These are phyloP conservation scores for Acrossocheilus fasciatus DNA, from an alignment of 2,797 vertebrate genomes.

Conservation along the genomic window DNA sequence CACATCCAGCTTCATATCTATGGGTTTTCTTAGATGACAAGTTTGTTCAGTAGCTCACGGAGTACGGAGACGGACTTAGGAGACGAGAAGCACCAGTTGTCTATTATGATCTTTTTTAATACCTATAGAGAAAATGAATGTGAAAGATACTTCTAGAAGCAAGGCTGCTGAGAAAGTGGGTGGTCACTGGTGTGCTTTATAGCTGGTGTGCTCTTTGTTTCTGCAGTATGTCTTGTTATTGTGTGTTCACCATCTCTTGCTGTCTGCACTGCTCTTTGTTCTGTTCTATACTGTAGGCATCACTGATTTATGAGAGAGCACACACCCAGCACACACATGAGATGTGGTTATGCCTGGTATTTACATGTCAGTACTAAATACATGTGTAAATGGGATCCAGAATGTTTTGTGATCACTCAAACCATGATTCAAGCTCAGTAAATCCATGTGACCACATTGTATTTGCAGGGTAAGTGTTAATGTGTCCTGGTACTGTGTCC, in stretches of 20 bases:
- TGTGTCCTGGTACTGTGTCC: neutral
- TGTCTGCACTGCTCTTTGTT: slow-evolving; percentile 17
- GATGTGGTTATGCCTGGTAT: neutral
- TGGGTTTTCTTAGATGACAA: too few species aligned
- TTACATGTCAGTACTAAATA: neutral
- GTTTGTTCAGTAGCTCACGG: too few species aligned
- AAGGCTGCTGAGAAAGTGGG: slow-evolving; percentile 7
- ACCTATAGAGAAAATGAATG: neutral
- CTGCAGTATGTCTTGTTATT: neutral
- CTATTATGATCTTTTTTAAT: too few species aligned
- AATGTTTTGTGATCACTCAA: neutral
- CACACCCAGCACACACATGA: neutral
- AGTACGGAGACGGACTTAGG: too few species aligned
- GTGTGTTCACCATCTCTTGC: slow-evolving; percentile 2
- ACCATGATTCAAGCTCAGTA: neutral
- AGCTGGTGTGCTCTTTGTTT: neutral
- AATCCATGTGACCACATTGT: neutral
- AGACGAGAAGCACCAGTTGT: too few species aligned
- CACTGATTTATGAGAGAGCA: neutral
- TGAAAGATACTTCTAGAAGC: neutral
- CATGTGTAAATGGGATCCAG: neutral
- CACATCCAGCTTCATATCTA: too few species aligned
- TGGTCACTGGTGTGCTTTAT: neutral
- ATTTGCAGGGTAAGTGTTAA: neutral
- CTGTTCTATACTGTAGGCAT: neutral